Conservation (phyloP, 2,888 invertebrate species). For the Hypolimnas misippus region DNA sequence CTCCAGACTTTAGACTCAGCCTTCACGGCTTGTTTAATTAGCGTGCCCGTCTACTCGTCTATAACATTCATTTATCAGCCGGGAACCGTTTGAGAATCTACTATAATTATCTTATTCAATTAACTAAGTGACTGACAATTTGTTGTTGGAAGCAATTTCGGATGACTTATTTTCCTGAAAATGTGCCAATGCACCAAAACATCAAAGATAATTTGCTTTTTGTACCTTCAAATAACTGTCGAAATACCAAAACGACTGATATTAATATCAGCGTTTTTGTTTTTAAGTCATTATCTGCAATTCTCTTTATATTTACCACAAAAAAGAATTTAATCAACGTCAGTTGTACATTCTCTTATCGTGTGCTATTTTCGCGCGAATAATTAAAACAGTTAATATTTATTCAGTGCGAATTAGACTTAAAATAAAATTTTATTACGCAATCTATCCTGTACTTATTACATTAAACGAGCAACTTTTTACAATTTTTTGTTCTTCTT, state of each 20-base stretch:
- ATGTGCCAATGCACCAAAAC: slow-evolving; percentile 14
- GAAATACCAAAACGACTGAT: not conserved
- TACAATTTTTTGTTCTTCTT: slow-evolving; percentile 40
- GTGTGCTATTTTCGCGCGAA: not conserved
- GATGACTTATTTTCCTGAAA: slow-evolving; percentile 18
- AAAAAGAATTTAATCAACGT: not conserved
- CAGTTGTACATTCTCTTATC: not conserved
- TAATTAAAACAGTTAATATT: slow-evolving; percentile 13
- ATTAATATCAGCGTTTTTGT: not conserved
- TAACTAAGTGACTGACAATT: slow-evolving; percentile 41
- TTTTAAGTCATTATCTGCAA: not conserved
- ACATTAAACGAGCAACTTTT: slow-evolving; percentile 34
- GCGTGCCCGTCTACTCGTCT: slow-evolving; percentile 35
- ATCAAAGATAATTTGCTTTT: not conserved
- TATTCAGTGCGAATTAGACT: slow-evolving; percentile 4
- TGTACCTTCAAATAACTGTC: not conserved
- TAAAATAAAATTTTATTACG: slow-evolving; percentile 31
- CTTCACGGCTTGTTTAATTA: slow-evolving; percentile 40
- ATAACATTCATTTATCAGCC: slow-evolving; percentile 47
- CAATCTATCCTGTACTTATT: slow-evolving; percentile 29
- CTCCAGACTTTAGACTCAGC: slow-evolving; percentile 31
- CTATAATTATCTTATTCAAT: slow-evolving; percentile 44
- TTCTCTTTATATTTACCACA: not conserved
- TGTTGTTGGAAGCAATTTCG: slow-evolving; percentile 18
- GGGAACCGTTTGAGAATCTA: slow-evolving; percentile 43